These are phyloP conservation scores for Batillaria attramentaria DNA, from an alignment of 1,140 invertebrate genomes.

Conservation along the genomic window DNA sequence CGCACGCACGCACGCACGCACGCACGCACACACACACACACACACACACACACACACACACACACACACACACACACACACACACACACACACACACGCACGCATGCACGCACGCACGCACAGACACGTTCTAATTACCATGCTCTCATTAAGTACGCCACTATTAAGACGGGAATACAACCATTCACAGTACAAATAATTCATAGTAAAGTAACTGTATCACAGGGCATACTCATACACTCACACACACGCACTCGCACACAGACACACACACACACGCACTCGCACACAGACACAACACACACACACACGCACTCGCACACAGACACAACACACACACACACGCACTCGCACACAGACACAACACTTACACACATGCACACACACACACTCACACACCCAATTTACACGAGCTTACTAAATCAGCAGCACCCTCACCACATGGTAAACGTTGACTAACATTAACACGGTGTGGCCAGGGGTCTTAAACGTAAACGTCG, in stretches of 20 bases:
- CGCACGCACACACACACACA: neutral
- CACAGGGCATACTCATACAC: neutral
- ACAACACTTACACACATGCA: too few relatives aligned
- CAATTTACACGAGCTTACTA: neutral
- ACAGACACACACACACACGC: too few relatives aligned
- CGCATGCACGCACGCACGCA: neutral
- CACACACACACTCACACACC: too few relatives aligned
- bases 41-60: slow-evolving; percentile 5
- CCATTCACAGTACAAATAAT: neutral
- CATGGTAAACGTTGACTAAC: too few relatives aligned
- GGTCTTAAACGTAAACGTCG: too few relatives aligned
- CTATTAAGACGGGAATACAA: neutral
- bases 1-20: slow-evolving; percentile 3
- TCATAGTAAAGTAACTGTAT: neutral
- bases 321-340: too few relatives aligned
- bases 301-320: too few relatives aligned
- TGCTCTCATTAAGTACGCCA: neutral
- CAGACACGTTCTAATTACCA: neutral
- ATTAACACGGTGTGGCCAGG: too few relatives aligned
- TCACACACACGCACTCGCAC: too few relatives aligned
- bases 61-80: neutral
- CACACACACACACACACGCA: neutral
- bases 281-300: too few relatives aligned
- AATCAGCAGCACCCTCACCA: too few relatives aligned
- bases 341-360: too few relatives aligned